Percentiles rank a stretch among this genome's conserved stretches.
These are phyloP conservation scores for Tetragnatha versicolor DNA, from an alignment of 1,140 invertebrate genomes.

Conservation along the genomic window DNA sequence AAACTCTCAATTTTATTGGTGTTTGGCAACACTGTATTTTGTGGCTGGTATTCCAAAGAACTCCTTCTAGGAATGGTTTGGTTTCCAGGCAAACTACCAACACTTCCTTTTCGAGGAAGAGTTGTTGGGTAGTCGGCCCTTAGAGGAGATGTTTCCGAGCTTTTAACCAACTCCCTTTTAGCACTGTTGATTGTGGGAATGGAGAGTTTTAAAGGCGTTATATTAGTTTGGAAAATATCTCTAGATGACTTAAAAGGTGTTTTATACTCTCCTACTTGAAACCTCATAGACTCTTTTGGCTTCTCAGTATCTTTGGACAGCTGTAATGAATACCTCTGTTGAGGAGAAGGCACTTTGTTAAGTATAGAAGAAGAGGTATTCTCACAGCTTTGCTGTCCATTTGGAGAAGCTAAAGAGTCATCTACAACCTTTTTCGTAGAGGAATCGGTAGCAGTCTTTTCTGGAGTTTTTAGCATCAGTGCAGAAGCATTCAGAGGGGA, in stretches of 20 bases:
- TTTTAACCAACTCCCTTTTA: conserved; percentile 2
- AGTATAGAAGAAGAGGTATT: neutral
- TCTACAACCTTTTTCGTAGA: neutral
- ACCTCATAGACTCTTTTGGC: neutral
- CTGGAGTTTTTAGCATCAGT: neutral
- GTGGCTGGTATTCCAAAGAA: neutral
- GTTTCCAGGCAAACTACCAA: neutral
- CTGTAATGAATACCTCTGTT: neutral
- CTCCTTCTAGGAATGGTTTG: conserved; percentile 10
- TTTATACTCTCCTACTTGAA: conserved; percentile 14
- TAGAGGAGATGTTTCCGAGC: neutral
- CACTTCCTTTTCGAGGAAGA: conserved; percentile 32
- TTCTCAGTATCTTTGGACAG: neutral
- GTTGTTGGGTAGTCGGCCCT: conserved; percentile 24
- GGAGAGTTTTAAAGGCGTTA: conserved; percentile 21
- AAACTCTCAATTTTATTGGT: neutral
- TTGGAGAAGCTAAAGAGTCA: neutral
- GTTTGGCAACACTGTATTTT: neutral
- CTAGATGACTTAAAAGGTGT: conserved; percentile 18
- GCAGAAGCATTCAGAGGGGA: neutral
- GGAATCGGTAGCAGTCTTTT: neutral
- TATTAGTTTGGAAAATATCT: conserved; percentile 40
- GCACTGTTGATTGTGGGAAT: conserved; percentile 6
- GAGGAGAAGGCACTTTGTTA: conserved; percentile 24
- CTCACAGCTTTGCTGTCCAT: conserved; percentile 14